phyloP scores from a whole-genome alignment of 2,888 invertebrate genomes.

The Ectobius pallidus region DNA sequence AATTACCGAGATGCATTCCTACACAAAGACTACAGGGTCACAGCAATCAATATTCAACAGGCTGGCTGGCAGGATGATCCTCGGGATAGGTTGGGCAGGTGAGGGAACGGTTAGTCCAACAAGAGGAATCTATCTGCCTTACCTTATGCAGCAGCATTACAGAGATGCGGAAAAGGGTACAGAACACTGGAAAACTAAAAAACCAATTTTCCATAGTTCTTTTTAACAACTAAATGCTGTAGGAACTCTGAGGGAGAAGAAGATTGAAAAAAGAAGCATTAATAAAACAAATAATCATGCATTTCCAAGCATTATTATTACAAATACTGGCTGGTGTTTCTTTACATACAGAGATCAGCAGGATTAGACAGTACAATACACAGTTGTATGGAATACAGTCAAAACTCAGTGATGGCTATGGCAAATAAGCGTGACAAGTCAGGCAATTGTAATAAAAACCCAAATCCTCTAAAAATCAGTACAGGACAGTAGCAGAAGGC shows the following conservation, averaged over 20 bases:
- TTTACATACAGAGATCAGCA: constrained; percentile 59
- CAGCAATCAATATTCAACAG: constrained; percentile 34
- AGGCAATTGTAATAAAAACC: constrained; percentile 46
- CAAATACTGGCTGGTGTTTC: constrained; percentile 70
- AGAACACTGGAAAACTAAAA: constrained; percentile 40
- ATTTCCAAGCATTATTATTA: constrained; percentile 88
- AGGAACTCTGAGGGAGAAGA: constrained; percentile 47
- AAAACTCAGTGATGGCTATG: constrained; percentile 56
- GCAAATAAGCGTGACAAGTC: constrained; percentile 53
- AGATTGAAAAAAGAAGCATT: constrained; percentile 58
- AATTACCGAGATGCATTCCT: constrained; percentile 38
- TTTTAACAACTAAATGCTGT: constrained; percentile 40
- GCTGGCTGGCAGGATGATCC: constrained; percentile 12
- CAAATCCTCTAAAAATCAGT: constrained; percentile 45
- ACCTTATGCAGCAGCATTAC: constrained; percentile 38
- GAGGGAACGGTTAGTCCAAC: constrained; percentile 29
- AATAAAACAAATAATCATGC: constrained; percentile 86
- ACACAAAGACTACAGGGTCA: constrained; percentile 37
- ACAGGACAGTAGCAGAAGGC: constrained; percentile 46
- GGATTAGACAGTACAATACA: constrained; percentile 61
- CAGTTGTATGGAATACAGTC: constrained; percentile 50
- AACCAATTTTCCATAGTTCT: constrained; percentile 28
- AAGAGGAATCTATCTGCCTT: constrained; percentile 39
- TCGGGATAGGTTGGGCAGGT: not conserved
- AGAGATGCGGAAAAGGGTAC: constrained; percentile 38